phyloP scores from a whole-genome alignment of 2,797 vertebrate species.

The Tachyglossus aculeatus region DNA sequence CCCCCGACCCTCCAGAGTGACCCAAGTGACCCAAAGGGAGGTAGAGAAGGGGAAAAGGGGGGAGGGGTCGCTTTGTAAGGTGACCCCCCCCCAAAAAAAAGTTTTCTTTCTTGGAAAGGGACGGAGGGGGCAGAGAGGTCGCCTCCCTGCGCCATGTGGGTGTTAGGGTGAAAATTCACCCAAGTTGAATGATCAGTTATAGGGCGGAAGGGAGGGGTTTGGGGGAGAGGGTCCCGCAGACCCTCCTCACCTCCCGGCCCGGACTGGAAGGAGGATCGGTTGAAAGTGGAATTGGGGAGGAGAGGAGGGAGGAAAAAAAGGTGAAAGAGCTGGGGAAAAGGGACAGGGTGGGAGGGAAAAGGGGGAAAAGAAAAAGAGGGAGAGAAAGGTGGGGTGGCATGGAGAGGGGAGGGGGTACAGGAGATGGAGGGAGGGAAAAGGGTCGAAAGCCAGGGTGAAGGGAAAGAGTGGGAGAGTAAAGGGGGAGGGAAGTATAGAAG shows the following conservation, averaged over 20 bases:
- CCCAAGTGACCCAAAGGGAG: no score
- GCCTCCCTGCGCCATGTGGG: constrained; percentile 25
- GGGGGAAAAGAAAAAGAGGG: background rate
- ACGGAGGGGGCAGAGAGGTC: background rate
- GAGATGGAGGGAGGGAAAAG: no score
- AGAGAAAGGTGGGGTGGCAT: background rate
- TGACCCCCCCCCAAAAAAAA: no score
- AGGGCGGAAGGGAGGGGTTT: constrained; percentile 41
- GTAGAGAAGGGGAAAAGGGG: background rate
- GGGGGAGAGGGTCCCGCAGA: background rate
- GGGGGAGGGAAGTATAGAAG: no score
- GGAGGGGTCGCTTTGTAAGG: no score
- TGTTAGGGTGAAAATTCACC: constrained; percentile 53
- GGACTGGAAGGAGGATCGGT: no score
- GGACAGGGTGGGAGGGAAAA: background rate
- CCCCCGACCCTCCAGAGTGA: background rate
- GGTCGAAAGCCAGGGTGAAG: no score
- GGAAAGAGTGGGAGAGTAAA: background rate
- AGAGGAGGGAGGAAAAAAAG: background rate
- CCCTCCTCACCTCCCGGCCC: no score
- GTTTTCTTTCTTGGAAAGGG: constrained; percentile 33
- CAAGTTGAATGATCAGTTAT: constrained; percentile 41
- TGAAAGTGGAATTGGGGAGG: constrained; percentile 57
- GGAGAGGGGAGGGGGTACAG: background rate
- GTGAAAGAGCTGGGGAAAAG: no score